Conservation (phyloP, 53 echinoderm and acorn worm genomes). For the Luidia sarsii region DNA sequence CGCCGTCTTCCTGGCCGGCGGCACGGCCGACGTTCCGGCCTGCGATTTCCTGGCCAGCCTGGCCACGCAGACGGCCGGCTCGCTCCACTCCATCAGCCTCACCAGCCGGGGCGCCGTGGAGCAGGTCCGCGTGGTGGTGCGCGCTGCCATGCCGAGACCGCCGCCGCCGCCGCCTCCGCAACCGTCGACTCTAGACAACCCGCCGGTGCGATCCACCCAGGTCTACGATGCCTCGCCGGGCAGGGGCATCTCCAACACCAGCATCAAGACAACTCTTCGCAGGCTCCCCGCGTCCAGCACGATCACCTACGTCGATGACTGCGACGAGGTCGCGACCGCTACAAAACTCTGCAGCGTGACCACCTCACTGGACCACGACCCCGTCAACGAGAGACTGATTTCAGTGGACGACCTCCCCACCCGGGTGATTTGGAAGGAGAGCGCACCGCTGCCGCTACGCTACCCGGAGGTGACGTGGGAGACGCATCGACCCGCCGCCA, state of each 20-base stretch:
- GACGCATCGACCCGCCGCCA: constrained; percentile 26
- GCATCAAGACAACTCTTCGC: constrained; percentile 74
- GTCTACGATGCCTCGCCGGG: constrained; percentile 37
- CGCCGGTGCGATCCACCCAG: constrained; percentile 55
- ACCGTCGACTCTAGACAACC: constrained; percentile 67
- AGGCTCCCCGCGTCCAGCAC: constrained; percentile 59
- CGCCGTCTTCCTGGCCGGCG: constrained; percentile 70
- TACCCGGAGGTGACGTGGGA: constrained; percentile 65
- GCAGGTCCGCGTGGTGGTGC: constrained; percentile 71
- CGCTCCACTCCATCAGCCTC: constrained; percentile 86
- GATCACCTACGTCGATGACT: constrained; percentile 39
- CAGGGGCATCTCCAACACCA: constrained; percentile 57
- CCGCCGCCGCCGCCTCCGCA: background rate
- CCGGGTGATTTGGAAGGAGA: constrained; percentile 43
- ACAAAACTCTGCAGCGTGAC: constrained; percentile 85
- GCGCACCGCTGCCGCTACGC: constrained; percentile 2
- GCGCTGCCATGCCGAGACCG: constrained; percentile 26
- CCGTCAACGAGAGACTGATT: constrained; percentile 46
- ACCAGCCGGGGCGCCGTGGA: constrained; percentile 75
- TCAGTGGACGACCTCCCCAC: constrained; percentile 40
- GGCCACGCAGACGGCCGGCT: constrained; percentile 78
- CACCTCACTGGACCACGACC: constrained; percentile 81
- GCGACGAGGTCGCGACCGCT: constrained; percentile 6
- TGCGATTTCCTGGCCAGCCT: constrained; percentile 84
- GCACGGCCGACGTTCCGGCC: constrained; percentile 69